A percentile compares a stretch with the other conserved stretches of the same genome.
Evolutionary conservation across 2,797 vertebrate species (phyloP).

Genomic region (Yasuhikotakia modesta): DNA sequence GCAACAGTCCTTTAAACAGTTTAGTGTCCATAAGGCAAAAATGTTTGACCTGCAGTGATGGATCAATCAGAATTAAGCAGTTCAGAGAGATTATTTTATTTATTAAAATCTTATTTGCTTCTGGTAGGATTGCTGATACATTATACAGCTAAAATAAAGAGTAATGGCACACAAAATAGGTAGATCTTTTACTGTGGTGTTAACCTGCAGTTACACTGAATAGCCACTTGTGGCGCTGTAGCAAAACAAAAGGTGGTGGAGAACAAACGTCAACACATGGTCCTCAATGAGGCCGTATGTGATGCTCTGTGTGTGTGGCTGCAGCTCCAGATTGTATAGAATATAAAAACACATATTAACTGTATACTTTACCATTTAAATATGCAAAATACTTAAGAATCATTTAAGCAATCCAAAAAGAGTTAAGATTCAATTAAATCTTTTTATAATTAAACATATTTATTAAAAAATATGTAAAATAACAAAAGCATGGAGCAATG

Average conservation of each 20-base stretch:
- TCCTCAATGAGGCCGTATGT: background rate
- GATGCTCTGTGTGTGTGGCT: background rate
- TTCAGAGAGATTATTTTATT: background rate
- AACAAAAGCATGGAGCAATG: background rate
- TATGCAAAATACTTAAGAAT: background rate
- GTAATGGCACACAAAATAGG: too few relatives aligned
- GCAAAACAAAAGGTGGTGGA: slow-evolving; percentile 27
- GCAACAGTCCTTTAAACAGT: too few relatives aligned
- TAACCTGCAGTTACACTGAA: slow-evolving; percentile 32
- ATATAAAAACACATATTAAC: too few relatives aligned
- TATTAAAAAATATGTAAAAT: background rate
- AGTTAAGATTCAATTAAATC: background rate
- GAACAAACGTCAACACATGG: background rate
- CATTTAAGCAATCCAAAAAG: background rate
- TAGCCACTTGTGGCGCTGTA: slow-evolving; percentile 47
- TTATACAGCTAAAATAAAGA: too few relatives aligned
- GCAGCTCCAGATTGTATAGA: too few relatives aligned
- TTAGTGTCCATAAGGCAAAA: too few relatives aligned
- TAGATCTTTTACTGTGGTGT: background rate
- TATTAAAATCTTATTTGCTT: too few relatives aligned
- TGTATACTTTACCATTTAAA: too few relatives aligned
- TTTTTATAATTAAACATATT: background rate
- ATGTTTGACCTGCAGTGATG: background rate
- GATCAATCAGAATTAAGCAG: background rate
- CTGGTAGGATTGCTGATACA: too few relatives aligned